Evolutionary conservation across 2,113 vertebrate genomes (phyloP).

Genomic region (Forbesichthys papilliferus): DNA sequence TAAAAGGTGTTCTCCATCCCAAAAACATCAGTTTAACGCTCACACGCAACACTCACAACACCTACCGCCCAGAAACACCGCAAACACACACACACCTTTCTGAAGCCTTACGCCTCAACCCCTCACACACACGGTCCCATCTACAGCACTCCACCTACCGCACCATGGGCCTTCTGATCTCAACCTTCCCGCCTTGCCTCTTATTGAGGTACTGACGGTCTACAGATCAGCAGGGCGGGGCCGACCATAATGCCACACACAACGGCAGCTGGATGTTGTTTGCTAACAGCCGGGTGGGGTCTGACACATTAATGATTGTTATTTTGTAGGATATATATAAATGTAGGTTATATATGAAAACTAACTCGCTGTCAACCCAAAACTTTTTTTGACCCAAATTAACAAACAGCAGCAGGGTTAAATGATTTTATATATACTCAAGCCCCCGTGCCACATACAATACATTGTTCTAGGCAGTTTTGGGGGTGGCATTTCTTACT

Average conservation of each 20-base stretch:
- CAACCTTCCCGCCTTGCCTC: constrained; percentile 14
- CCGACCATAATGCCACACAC: not conserved
- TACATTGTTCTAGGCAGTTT: too few relatives aligned
- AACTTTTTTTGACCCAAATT: not conserved
- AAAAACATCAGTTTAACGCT: not conserved
- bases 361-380: not conserved
- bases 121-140: constrained; percentile 7
- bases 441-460: not conserved
- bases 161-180: constrained; percentile 10
- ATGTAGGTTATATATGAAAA: not conserved
- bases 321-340: not conserved
- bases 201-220: constrained; percentile 13
- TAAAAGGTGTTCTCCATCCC: too few relatives aligned
- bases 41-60: constrained; percentile 27
- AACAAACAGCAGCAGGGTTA: not conserved
- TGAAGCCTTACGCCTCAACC: constrained; percentile 48
- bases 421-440: not conserved
- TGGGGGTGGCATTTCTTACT: too few relatives aligned
- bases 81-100: constrained; percentile 18
- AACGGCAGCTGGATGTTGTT: not conserved
- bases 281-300: not conserved
- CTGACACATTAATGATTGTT: constrained; percentile 9
- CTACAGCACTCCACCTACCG: constrained; percentile 15
- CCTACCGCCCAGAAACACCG: constrained; percentile 36
- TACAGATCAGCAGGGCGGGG: constrained; percentile 23